Base-by-base conservation (phyloP, 2,888 invertebrate species). In the Pardosa pseudoannulata region DNA sequence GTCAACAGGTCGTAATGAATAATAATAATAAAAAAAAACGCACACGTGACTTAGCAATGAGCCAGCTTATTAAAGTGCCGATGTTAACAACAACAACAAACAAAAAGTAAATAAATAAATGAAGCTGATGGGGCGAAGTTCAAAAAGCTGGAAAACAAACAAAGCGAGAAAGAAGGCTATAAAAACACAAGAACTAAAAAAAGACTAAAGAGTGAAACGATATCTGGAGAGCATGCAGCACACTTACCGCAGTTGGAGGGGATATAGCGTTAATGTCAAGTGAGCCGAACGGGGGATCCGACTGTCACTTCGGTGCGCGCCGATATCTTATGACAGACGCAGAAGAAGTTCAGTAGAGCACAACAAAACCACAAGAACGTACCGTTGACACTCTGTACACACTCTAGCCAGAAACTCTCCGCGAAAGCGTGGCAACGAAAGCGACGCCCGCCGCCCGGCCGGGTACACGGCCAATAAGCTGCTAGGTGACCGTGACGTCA, bases 401-500 rank as follows among this genome's bases (percentile, higher is more conserved):
- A 67, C 78, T 72, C n/a, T n/a, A n/a, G 72, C 50, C 68, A 70
- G 56, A 75, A 82, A 75, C 75, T 75, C 75, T 73, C 41, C 70
- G 64, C 36, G 78, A 78, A 78, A 83, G 83, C 83, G 78, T 83
- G 83, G 83, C 83, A 78, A 67, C 83, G 83, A 83, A 78, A 83
- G 36, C 78, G 83, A 83, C 83, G 78, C 85, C 85, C 72, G 75
- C 75, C 80, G 50, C 80, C 67, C 81, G 68, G 70, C 82, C 36
- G 65, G 31, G 68, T 87, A 70, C 81, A 87, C 78, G 87, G 87
- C 87, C 87, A 87, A 87, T 87, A 82, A 87, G 81, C 87, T 87
- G 87, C 87, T 78, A 81, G 81, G 70, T 81, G 81, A 81, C 81
- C 87, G 87, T 87, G 87, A 87, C 87, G 87, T 87, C 87, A 87